A percentile compares a stretch with the other conserved stretches of the same genome.
Evolutionary conservation across 1,140 invertebrate species (phyloP).

Genomic region (Drosophila pseudoobscura): DNA sequence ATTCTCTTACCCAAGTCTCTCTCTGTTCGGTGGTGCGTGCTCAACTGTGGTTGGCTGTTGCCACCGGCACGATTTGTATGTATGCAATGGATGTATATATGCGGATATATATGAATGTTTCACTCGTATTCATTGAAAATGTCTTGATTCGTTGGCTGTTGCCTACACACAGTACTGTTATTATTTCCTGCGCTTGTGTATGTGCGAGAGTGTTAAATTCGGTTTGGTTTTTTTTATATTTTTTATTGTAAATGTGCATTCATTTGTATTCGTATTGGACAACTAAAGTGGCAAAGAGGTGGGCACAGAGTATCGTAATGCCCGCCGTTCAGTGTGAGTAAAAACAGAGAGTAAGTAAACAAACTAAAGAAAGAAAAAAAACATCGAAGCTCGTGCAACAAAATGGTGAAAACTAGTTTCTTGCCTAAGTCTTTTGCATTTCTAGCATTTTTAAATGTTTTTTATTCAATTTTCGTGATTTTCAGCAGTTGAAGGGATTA

Average conservation of each 20-base stretch:
- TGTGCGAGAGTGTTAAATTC: slow-evolving; percentile 17
- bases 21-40: slow-evolving; percentile 18
- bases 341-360: slow-evolving; percentile 33
- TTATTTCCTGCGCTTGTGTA: slow-evolving; percentile 44
- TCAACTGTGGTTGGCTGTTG: slow-evolving; percentile 74
- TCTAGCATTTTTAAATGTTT: too few relatives aligned
- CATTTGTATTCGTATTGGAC: slow-evolving; percentile 71
- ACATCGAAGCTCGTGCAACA: slow-evolving; percentile 57
- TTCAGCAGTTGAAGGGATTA: not conserved
- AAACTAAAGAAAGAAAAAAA: slow-evolving; percentile 20
- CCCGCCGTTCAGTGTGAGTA: slow-evolving; percentile 71
- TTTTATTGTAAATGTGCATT: slow-evolving; percentile 73
- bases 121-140: slow-evolving; percentile 78
- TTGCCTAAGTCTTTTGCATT: slow-evolving; percentile 62
- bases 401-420: slow-evolving; percentile 77
- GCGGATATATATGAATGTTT: slow-evolving; percentile 28
- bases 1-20: too few relatives aligned
- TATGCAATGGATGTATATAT: too few relatives aligned
- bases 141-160: slow-evolving; percentile 77
- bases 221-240: slow-evolving; percentile 27
- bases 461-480: not conserved
- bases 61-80: slow-evolving; percentile 55
- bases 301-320: slow-evolving; percentile 59
- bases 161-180: slow-evolving; percentile 76
- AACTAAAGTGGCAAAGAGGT: slow-evolving; percentile 75